Base-by-base conservation (phyloP, 2,113 vertebrate species). In the Puffinus mauretanicus region DNA sequence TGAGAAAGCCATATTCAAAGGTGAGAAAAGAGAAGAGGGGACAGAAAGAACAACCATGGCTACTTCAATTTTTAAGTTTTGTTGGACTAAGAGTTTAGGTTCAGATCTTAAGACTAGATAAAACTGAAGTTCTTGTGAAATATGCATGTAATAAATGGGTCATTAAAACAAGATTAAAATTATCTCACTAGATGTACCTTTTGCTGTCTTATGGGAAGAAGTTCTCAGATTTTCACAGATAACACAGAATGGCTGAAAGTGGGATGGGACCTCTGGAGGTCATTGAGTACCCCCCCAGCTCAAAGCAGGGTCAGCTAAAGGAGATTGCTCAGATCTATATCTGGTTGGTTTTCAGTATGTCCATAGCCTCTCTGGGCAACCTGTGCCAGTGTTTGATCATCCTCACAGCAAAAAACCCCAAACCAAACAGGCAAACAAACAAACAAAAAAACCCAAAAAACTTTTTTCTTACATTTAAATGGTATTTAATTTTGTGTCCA, bases 261-360 rank as follows among this genome's bases (percentile, higher is more conserved):
- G 32, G 24, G 46, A 61, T 14, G 36, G 16, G 42, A 75, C 12
- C 22, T 71, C 42, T 66, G 51, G 55, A 92, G 38, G 82, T 17
- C 8, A 32, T 2, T 3, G 0, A 2, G 29, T 47, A 25, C 25
- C 1, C 2, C 16, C 17, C 4, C 15, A 60, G 26, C 42, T 55
- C 30, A 76, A 82, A 58, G 61, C 16, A 54, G 5, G 5, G 32
- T 47, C 60, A 81, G 29, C 22, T 46, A 60, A 7, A 89, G 13
- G 11, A 86, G 32, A 25, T 17, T 42, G n/a, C 79, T 90, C 42
- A 55, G 25, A 11, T 79, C n/a, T 42, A 0, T 3, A 58, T 25
- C 57, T 40, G 22, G 7, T 36, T 72, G 42, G 14, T 47, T 78
- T 87, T 55, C 47, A 79, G 22, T 44, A 36, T 3, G 11, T 44